Evolutionary conservation across 2,797 vertebrate genomes (phyloP), one percentile per base, ranked within the genome.

Genomic region (Siniperca undulata): DNA sequence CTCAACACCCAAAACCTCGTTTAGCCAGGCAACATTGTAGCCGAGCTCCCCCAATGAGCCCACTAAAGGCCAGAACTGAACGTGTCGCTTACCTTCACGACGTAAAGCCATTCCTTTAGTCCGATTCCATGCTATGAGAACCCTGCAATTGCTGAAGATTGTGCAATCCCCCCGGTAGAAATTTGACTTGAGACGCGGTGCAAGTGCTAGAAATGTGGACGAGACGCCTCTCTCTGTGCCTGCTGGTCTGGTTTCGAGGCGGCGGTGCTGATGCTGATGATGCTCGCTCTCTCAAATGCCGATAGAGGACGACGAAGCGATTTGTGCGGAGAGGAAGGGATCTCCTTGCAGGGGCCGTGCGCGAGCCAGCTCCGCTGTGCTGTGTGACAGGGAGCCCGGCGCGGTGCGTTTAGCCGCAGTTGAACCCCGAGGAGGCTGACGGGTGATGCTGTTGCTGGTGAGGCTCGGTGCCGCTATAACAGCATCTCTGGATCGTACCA

Each of bases 401-500:
- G 90, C 83, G 88, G 80, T 85, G 86, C 91, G 92, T 94, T 93
- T 94, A 93, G 94, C 94, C 93, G 92, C 93, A 93, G 92, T 93
- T 94, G 93, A 94, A 92, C 93, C 50, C 89, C 88, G 81, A 87
- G 68, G 88, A 90, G 80, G 88, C 89, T 77, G 90, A 79, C 74
- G 83, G 88, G 58, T 70, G 93, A 73, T 88, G 93, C 90, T 94
- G 91, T 78, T 81, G 92, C 90, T 90, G 93, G 70, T 77, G 91
- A 90, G 87, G 83, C 93, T 93, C 90, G 88, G 90, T 91, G 92
- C 93, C 94, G 93, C 94, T 95, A 92, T 93, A 95, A 94, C 95
- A 93, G 94, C 92, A 86, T 94, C 93, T 86, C 82, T 65, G 95
- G 96, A 95, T 93, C 91, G 77, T 96, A 96, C 95, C 96, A 96